Percentiles rank a stretch among this genome's conserved stretches.
Evolutionary conservation across 1,140 invertebrate genomes (phyloP).

Genomic region (Daktulosphaira vitifoliae): DNA sequence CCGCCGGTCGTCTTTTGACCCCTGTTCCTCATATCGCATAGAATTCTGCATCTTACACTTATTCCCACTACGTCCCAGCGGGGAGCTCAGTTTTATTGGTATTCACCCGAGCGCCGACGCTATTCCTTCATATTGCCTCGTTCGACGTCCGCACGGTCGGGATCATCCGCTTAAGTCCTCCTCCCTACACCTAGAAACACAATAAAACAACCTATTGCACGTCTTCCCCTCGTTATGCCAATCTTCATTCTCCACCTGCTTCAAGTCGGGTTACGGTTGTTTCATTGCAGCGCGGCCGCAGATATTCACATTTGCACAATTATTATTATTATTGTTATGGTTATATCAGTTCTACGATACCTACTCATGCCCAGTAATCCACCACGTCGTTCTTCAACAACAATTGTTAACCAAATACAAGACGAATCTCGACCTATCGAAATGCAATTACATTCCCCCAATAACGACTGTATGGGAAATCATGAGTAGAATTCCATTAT

Average conservation of each 20-base stretch:
- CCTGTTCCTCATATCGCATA: too few species aligned
- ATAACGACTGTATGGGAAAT: background rate
- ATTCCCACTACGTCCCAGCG: too few species aligned
- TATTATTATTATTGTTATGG: background rate
- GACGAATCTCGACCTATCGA: background rate
- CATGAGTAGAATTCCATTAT: too few species aligned
- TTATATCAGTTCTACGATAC: constrained; percentile 4
- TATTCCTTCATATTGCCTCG: background rate
- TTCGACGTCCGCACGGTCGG: background rate
- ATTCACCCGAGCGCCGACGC: background rate
- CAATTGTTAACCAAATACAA: background rate
- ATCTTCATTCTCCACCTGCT: constrained; percentile 15
- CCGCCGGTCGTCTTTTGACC: too few species aligned
- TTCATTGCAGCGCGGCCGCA: constrained; percentile 36
- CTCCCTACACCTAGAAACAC: too few species aligned
- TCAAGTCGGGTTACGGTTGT: background rate
- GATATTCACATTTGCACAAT: constrained; percentile 34
- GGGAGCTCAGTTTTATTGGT: constrained; percentile 24
- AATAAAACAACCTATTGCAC: constrained; percentile 34
- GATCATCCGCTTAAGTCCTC: constrained; percentile 11
- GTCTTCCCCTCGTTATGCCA: constrained; percentile 33
- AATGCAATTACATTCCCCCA: background rate
- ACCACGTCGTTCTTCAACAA: background rate
- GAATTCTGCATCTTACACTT: too few species aligned
- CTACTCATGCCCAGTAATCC: background rate